Percentiles rank a stretch among this genome's conserved stretches.
Conservation (phyloP, 2,797 vertebrate species). For the Hemibagrus guttatus region DNA sequence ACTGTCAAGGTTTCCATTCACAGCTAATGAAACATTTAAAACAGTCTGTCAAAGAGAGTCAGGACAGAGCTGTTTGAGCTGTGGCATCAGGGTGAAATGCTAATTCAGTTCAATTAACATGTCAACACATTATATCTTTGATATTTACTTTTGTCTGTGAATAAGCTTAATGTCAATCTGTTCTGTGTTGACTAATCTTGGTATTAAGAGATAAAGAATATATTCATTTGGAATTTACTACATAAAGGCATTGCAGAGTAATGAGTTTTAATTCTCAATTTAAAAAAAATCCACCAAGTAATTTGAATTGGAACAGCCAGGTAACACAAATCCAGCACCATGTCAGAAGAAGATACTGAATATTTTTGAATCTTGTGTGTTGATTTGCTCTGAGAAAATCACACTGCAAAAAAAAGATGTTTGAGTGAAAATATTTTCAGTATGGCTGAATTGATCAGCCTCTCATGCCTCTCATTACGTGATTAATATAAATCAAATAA, state of each 20-base stretch:
- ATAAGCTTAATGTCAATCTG: slow-evolving; percentile 4
- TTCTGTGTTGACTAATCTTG: background rate
- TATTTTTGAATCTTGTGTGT: background rate
- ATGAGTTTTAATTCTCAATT: background rate
- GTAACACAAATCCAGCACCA: background rate
- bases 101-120: slow-evolving; percentile 42
- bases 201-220: background rate
- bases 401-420: background rate
- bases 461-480: background rate
- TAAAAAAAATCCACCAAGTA: background rate
- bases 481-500: background rate
- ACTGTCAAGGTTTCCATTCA: slow-evolving; percentile 32
- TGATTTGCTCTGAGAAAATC: background rate
- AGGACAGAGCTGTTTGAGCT: slow-evolving; percentile 27
- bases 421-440: background rate
- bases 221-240: background rate
- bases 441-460: too few species aligned
- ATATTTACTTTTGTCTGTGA: slow-evolving; percentile 21
- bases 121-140: slow-evolving; percentile 29
- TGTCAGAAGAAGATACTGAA: background rate
- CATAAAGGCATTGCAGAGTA: background rate
- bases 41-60: slow-evolving; percentile 23
- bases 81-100: slow-evolving; percentile 5
- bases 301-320: background rate
- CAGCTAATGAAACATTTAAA: slow-evolving; percentile 30